These are phyloP conservation scores for Paralichthys olivaceus DNA, from an alignment of 2,113 vertebrate genomes.

Conservation along the genomic window DNA sequence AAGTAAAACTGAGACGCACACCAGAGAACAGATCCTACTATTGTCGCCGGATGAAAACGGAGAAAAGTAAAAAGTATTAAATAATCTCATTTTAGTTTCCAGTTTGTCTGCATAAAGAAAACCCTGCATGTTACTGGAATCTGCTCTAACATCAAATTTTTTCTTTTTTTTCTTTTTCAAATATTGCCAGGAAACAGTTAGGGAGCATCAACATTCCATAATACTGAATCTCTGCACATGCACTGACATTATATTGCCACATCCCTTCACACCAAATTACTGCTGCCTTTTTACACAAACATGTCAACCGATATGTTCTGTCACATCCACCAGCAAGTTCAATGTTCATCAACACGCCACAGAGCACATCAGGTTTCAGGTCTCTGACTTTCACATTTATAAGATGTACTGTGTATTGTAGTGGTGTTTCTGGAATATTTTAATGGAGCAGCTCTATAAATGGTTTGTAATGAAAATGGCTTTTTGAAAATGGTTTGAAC, in stretches of 20 bases:
- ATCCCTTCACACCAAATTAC: conserved; percentile 24
- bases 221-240: conserved; percentile 34
- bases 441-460: conserved; percentile 26
- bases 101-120: conserved; percentile 17
- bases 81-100: conserved; percentile 10
- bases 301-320: background rate
- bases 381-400: conserved; percentile 44
- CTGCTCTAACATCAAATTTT: background rate
- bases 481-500: conserved; percentile 7
- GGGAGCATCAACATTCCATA: conserved; percentile 16
- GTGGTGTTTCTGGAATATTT: conserved; percentile 9
- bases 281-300: conserved; percentile 5
- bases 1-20: conserved; percentile 30
- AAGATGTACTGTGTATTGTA: conserved; percentile 6
- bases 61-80: conserved; percentile 26
- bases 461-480: conserved; percentile 28
- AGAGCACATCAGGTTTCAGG: conserved; percentile 45
- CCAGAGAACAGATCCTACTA: conserved; percentile 3
- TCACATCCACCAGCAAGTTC: background rate
- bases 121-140: background rate
- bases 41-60: conserved; percentile 29
- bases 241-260: conserved; percentile 17
- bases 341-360: conserved; percentile 17
- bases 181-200: conserved; percentile 24
- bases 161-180: background rate